Evolutionary conservation across 2,797 vertebrate species (phyloP).

Genomic region (Pangasius krempfi): DNA sequence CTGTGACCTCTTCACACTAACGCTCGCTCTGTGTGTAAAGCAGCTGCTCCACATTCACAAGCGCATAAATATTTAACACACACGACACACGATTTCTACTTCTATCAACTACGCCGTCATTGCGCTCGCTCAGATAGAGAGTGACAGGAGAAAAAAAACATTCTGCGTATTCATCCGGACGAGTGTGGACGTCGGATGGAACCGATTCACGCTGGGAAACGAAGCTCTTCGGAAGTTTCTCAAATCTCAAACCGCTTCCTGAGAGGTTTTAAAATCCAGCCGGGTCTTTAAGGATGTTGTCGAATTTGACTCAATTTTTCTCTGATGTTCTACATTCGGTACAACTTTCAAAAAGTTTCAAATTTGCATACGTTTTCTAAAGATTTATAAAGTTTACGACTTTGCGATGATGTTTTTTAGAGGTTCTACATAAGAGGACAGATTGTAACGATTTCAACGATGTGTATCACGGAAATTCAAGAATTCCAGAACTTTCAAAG

Average conservation of each 20-base stretch:
- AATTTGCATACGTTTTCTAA: no score
- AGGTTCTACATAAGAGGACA: no score
- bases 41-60: constrained; percentile 32
- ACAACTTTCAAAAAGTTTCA: not conserved
- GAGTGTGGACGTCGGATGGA: not conserved
- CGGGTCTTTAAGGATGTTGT: not conserved
- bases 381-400: not conserved
- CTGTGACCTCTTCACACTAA: not conserved
- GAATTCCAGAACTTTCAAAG: not conserved
- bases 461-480: not conserved
- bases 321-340: not conserved
- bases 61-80: constrained; percentile 14
- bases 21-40: constrained; percentile 27
- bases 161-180: not conserved
- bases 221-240: not conserved
- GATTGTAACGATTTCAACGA: not conserved
- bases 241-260: not conserved
- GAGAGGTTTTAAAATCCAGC: not conserved
- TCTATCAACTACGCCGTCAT: not conserved
- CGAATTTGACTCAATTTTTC: not conserved
- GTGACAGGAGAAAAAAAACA: not conserved
- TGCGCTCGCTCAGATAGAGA: not conserved
- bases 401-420: not conserved
- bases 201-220: not conserved
- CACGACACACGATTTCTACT: not conserved